Conservation (phyloP, 2,888 invertebrate genomes). For the Caenorhabditis becei region DNA sequence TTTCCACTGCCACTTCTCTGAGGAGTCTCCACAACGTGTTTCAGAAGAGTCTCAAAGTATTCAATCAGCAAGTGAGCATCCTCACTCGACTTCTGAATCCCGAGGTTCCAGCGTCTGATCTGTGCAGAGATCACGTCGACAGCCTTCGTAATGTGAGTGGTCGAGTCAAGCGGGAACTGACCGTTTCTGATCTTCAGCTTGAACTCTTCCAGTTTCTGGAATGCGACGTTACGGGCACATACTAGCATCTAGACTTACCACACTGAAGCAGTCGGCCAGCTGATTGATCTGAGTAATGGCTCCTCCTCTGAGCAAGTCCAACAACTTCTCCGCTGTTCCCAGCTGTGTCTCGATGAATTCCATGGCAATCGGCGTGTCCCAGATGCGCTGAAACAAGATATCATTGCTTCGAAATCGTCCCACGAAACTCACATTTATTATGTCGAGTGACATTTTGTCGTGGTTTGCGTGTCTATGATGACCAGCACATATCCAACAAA, state of each 20-base stretch:
- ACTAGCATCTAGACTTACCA: neutral
- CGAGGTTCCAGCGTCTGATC: slow-evolving; percentile 10
- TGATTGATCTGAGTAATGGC: slow-evolving; percentile 14
- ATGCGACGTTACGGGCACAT: too few species aligned
- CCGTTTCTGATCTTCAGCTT: slow-evolving; percentile 12
- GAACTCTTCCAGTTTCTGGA: slow-evolving; percentile 20
- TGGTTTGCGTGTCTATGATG: neutral
- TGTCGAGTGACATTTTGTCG: slow-evolving; percentile 5
- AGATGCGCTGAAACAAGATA: slow-evolving; percentile 8
- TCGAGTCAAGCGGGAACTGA: slow-evolving; percentile 21
- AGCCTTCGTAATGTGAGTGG: slow-evolving; percentile 12
- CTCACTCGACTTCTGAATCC: slow-evolving; percentile 7
- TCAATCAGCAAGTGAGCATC: neutral
- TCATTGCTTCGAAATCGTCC: neutral
- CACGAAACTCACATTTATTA: slow-evolving; percentile 4
- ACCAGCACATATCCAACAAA: slow-evolving; percentile 5
- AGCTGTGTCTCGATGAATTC: slow-evolving; percentile 21
- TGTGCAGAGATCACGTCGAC: slow-evolving; percentile 12
- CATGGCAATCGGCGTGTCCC: slow-evolving; percentile 24
- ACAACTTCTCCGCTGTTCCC: slow-evolving; percentile 17
- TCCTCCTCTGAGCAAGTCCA: slow-evolving; percentile 5
- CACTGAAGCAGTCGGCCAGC: slow-evolving; percentile 2
- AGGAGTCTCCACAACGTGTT: slow-evolving; percentile 7
- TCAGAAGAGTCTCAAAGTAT: slow-evolving; percentile 16
- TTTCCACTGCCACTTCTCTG: neutral